phyloP scores from a whole-genome alignment of 2,797 vertebrate genomes.

The Brotula barbata region DNA sequence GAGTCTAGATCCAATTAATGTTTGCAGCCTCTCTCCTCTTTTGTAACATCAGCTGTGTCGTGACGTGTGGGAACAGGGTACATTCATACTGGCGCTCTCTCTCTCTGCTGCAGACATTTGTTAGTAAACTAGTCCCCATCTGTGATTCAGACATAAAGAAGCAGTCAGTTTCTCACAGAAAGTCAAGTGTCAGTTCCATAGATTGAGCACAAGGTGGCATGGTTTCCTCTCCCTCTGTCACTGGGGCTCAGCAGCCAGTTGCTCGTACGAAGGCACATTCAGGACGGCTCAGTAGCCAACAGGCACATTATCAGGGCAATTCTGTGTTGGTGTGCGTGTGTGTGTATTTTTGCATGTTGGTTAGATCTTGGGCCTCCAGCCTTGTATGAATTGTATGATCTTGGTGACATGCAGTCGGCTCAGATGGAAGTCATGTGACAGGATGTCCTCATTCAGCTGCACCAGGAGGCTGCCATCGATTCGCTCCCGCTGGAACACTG shows the following conservation, averaged over 20 bases:
- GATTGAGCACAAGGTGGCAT: slow-evolving; percentile 58
- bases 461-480: slow-evolving; percentile 97
- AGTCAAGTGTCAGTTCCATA: slow-evolving; percentile 45
- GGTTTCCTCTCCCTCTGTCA: slow-evolving; percentile 51
- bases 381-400: slow-evolving; percentile 98
- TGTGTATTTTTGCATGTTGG: slow-evolving; percentile 20
- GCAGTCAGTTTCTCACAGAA: slow-evolving; percentile 33
- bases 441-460: slow-evolving; percentile 95
- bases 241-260: slow-evolving; percentile 57
- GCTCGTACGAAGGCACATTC: slow-evolving; percentile 77
- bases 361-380: slow-evolving; percentile 94
- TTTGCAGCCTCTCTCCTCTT: slow-evolving; percentile 6
- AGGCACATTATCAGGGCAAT: slow-evolving; percentile 64
- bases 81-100: slow-evolving; percentile 22
- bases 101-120: slow-evolving; percentile 39
- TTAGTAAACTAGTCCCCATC: slow-evolving; percentile 81
- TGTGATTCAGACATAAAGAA: slow-evolving; percentile 52
- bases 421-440: slow-evolving; percentile 94
- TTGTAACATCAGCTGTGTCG: slow-evolving; percentile 1
- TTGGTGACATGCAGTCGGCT: slow-evolving; percentile 98
- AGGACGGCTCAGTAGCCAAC: slow-evolving; percentile 66
- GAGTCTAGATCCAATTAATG: not conserved
- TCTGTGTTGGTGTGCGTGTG: slow-evolving; percentile 6
- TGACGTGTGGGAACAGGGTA: not conserved
- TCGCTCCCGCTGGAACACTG: slow-evolving; percentile 91